Evolutionary conservation across 2,797 vertebrate genomes (phyloP).

Genomic region (Pseudopleuronectes americanus): DNA sequence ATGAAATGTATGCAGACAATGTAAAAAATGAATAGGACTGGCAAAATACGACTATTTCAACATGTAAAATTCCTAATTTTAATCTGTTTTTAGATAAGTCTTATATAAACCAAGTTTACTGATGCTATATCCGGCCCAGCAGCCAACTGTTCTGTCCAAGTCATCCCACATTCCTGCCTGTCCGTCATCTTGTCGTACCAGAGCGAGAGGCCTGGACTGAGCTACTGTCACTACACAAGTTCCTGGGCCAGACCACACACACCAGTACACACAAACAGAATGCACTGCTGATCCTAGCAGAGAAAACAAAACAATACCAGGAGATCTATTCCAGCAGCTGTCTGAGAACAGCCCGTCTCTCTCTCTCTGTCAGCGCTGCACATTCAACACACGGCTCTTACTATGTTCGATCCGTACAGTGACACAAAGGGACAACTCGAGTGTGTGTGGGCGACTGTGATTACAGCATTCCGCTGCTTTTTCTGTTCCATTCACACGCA

Average conservation of each 20-base stretch:
- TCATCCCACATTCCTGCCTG: constrained; percentile 60
- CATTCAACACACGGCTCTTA: constrained; percentile 61
- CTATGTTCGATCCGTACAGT: constrained; percentile 60
- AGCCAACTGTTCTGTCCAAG: constrained; percentile 41
- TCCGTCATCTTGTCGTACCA: constrained; percentile 53
- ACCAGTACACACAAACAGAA: constrained; percentile 29
- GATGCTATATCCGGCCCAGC: constrained; percentile 56
- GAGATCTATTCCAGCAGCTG: constrained; percentile 63
- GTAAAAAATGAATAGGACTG: too few relatives aligned
- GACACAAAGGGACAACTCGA: constrained; percentile 76
- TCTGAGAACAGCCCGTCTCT: constrained; percentile 54
- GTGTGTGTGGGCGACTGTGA: constrained; percentile 66
- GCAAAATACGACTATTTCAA: neutral
- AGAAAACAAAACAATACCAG: constrained; percentile 49
- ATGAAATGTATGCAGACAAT: too few relatives aligned
- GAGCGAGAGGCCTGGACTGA: constrained; percentile 59
- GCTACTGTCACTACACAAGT: constrained; percentile 50
- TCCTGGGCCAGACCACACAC: constrained; percentile 62
- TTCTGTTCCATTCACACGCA: constrained; percentile 76
- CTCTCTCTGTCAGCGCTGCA: constrained; percentile 38
- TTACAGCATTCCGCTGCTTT: constrained; percentile 74
- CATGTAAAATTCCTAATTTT: neutral
- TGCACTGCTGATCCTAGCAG: constrained; percentile 32
- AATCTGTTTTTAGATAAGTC: neutral
- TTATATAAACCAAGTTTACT: constrained; percentile 9